Evolutionary conservation across 2,113 vertebrate genomes (phyloP).

Genomic region (Potamarius usumacintae): DNA sequence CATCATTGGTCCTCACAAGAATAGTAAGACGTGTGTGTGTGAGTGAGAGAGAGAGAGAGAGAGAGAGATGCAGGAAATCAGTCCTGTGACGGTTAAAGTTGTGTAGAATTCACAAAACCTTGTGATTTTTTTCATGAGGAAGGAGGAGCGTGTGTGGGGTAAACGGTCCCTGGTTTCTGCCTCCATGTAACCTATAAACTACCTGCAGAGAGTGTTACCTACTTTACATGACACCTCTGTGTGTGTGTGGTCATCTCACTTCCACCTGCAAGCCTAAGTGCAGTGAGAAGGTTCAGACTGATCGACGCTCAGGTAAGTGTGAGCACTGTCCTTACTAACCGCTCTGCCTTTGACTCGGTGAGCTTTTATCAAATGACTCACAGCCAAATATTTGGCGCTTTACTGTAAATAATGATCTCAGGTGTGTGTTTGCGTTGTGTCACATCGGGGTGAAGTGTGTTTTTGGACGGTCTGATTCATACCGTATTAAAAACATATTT

Average conservation of each 20-base stretch:
- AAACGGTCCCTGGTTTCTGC: background rate
- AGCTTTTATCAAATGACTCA: background rate
- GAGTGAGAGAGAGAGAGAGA: background rate
- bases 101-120: background rate
- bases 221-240: background rate
- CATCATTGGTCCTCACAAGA: too few relatives aligned
- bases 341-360: background rate
- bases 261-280: background rate
- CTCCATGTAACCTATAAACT: too few relatives aligned
- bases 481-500: background rate
- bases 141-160: background rate
- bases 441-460: background rate
- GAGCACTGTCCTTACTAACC: background rate
- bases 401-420: background rate
- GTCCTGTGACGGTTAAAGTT: background rate
- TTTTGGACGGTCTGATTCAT: background rate
- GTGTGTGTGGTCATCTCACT: background rate
- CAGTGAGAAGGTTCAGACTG: background rate
- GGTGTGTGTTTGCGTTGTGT: background rate
- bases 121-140: background rate
- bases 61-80: background rate
- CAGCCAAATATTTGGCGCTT: background rate
- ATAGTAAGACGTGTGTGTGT: background rate
- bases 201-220: background rate
- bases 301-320: background rate